Base-by-base conservation (phyloP, 2,888 invertebrate species). In the Stenoptilia bipunctidactyla region DNA sequence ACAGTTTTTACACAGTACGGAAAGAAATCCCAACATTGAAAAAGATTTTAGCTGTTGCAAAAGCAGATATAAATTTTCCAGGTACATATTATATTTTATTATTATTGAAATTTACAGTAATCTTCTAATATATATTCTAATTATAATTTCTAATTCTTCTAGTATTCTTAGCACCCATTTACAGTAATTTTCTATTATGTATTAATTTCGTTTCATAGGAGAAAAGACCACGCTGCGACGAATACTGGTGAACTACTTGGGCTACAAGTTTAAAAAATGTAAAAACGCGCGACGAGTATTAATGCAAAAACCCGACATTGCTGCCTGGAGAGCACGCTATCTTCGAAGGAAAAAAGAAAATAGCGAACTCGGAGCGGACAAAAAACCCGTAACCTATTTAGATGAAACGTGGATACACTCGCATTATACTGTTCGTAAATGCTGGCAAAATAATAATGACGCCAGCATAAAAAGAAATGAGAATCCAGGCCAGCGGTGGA, bases 401-500 rank as follows among this genome's bases (percentile, higher is more conserved):
- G n/a, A n/a, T n/a, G n/a, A n/a, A n/a, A n/a, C n/a, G n/a, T n/a
- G n/a, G n/a, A n/a, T n/a, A n/a, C n/a, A n/a, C n/a, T n/a, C n/a
- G n/a, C n/a, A n/a, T n/a, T n/a, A n/a, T n/a, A n/a, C n/a, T n/a
- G n/a, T n/a, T n/a, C n/a, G n/a, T n/a, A n/a, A n/a, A n/a, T n/a
- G n/a, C n/a, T n/a, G n/a, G n/a, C n/a, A n/a, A n/a, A n/a, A n/a
- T n/a, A n/a, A n/a, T 35, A 43, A 15, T 13, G 49, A 45, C 34
- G 15, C 39, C 14, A 45, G 43, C 15, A 37, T 47, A 15, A 43
- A 43, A 34, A 48, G 43, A 44, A 48, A 42, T 41, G 8, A 12
- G 9, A 46, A 39, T 37, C 42, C 44, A 1, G 48, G 50, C 1
- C 46, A 47, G 30, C 40, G 50, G 0, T 48, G 46, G 46, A 47